Evolutionary conservation across 1,140 invertebrate genomes (phyloP).

Genomic region (Drosophila rufa): DNA sequence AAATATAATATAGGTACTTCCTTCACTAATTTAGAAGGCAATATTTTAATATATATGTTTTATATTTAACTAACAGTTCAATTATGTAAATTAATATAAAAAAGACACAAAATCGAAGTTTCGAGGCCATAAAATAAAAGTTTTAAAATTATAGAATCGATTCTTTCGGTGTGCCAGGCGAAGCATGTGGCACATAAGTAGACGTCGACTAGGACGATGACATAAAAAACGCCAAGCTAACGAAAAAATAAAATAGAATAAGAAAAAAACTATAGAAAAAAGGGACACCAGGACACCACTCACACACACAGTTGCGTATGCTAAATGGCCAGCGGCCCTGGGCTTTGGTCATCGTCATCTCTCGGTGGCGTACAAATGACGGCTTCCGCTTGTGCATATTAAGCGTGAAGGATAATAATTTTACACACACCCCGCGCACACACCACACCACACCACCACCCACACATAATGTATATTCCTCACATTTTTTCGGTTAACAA

Average conservation of each 20-base stretch:
- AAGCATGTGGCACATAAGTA: conserved; percentile 75
- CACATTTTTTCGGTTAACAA: conserved; percentile 53
- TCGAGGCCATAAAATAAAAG: neutral
- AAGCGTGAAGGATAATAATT: conserved; percentile 84
- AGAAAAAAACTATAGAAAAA: conserved; percentile 14
- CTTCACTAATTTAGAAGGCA: neutral
- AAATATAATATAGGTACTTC: too few species aligned
- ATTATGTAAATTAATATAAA: too few species aligned
- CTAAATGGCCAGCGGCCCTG: conserved; percentile 78
- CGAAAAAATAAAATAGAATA: neutral
- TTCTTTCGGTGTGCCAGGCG: conserved; percentile 3
- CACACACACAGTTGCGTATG: conserved; percentile 54
- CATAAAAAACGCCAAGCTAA: conserved; percentile 57
- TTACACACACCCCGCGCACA: conserved; percentile 52
- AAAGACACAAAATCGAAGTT: neutral
- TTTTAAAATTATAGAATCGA: neutral
- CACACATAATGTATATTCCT: conserved; percentile 60
- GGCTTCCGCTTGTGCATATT: conserved; percentile 83
- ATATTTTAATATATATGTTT: neutral
- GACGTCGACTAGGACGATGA: conserved; percentile 65
- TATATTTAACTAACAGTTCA: neutral
- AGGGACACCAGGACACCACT: conserved; percentile 23
- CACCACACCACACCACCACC: conserved; percentile 18
- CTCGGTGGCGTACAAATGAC: conserved; percentile 79
- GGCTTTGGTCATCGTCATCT: conserved; percentile 54